A percentile compares a stretch with the other conserved stretches of the same genome.
These are phyloP conservation scores for Schizothorax lantsangensis DNA, from an alignment of 2,797 vertebrate species.

Conservation along the genomic window DNA sequence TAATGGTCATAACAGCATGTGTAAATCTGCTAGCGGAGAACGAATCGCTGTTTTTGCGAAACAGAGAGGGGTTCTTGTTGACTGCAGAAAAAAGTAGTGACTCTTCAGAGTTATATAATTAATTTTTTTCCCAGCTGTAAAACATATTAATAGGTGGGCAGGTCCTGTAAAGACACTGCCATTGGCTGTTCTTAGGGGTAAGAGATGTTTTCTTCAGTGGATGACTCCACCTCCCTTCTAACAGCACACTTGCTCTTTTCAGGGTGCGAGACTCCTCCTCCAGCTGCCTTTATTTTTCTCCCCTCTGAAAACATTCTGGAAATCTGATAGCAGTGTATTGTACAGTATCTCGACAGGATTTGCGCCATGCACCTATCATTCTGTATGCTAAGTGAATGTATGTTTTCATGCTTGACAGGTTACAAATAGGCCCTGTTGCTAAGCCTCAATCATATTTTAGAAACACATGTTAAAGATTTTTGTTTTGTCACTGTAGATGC, in stretches of 20 bases:
- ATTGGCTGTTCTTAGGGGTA: slow-evolving; percentile 54
- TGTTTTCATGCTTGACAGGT: background rate
- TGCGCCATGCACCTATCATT: background rate
- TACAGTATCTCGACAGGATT: background rate
- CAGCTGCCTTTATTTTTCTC: background rate
- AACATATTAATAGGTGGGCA: slow-evolving; percentile 19
- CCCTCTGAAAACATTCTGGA: background rate
- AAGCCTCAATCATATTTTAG: background rate
- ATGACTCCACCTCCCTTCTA: slow-evolving; percentile 2
- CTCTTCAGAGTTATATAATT: background rate
- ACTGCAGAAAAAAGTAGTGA: background rate
- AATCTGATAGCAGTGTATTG: background rate
- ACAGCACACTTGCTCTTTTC: background rate
- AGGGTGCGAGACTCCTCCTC: background rate
- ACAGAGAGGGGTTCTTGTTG: background rate
- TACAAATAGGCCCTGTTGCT: background rate
- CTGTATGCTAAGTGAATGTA: background rate
- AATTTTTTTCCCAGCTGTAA: slow-evolving; percentile 11
- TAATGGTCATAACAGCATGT: background rate
- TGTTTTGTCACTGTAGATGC: background rate
- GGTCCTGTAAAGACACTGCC: slow-evolving; percentile 21
- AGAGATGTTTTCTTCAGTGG: slow-evolving; percentile 18
- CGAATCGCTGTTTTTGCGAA: background rate
- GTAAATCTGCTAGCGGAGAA: background rate
- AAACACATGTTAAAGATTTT: background rate